Base-by-base conservation (phyloP, 2,888 invertebrate species). In the Pyrochroa serraticornis region DNA sequence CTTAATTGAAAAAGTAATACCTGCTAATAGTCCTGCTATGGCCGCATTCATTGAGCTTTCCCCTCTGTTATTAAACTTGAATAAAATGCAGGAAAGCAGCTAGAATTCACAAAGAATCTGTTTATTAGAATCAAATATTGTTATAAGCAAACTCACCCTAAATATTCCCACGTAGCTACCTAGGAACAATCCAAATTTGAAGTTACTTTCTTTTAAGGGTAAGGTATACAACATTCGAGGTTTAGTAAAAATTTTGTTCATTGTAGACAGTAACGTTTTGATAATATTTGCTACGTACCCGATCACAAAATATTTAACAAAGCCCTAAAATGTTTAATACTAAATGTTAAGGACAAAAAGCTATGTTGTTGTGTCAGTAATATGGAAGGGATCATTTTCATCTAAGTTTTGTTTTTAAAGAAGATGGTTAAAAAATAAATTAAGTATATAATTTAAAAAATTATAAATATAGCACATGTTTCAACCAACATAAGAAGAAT, bases 11-110 rank as follows among this genome's bases (percentile, higher is more conserved):
- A 84, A 83, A 1, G 84, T 82, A 0, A 79, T 68, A 5, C 84
- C 85, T 1, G 85, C 82, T 49, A 84, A 71, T 67, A 84, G 79
- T 12, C 85, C 85, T 33, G 85, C 83, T 36, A 84, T 80, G 12
- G 83, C 44, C 1, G 84, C 82, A 62, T 30, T 71, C 71, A 0
- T 81, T 81, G 32, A 77, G 70, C 7, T 77, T 69, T 1, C 81
- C 79, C 35, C 81, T 80, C 38, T 82, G 72, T 14, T 34, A n/a
- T 46, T 52, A 6, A 31, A 54, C 53, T 59, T 63, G 1, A 56
- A 6, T 7, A 70, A 51, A 12, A 80, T 63, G 55, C 84, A 84
- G 3, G 81, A 79, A 33, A 84, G 73, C 58, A 81, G 67, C 85
- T 71, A 42, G 56, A 68, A 68, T 7, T 9, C 13, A 9, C 1